These are phyloP conservation scores for Centropus bengalensis DNA, from an alignment of 2,113 vertebrate genomes.

Conservation along the genomic window DNA sequence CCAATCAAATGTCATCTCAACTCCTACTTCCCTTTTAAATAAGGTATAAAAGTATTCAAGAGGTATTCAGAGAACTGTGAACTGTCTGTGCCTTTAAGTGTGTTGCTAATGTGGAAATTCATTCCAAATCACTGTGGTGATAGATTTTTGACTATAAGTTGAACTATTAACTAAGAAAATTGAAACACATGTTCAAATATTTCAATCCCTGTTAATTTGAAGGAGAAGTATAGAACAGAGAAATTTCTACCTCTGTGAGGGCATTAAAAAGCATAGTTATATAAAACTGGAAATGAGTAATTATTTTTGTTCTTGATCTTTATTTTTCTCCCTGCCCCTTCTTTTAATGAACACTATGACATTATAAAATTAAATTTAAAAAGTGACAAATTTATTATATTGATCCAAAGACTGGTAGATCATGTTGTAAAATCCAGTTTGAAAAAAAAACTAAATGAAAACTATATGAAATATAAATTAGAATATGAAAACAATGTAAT, in stretches of 20 bases:
- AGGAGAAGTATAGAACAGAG: background rate
- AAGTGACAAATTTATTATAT: background rate
- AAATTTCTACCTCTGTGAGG: background rate
- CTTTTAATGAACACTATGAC: background rate
- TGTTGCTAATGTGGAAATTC: background rate
- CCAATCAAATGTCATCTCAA: background rate
- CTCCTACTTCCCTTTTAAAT: slow-evolving; percentile 18
- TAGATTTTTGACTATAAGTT: background rate
- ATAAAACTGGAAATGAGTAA: background rate
- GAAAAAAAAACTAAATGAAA: background rate
- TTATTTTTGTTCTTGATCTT: background rate
- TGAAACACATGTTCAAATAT: background rate
- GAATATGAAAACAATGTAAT: background rate
- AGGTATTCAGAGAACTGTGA: background rate
- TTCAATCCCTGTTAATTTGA: background rate
- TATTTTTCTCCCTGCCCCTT: background rate
- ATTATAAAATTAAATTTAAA: background rate
- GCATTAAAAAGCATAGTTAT: background rate
- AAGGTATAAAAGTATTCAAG: background rate
- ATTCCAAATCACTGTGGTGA: background rate
- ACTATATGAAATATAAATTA: background rate
- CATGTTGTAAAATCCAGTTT: background rate
- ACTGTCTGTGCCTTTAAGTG: background rate
- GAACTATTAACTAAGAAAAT: background rate
- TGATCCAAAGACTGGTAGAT: background rate